Evolutionary conservation across 64 coral and sea anemone genomes (phyloP).

Genomic region (Actinia equina): DNA sequence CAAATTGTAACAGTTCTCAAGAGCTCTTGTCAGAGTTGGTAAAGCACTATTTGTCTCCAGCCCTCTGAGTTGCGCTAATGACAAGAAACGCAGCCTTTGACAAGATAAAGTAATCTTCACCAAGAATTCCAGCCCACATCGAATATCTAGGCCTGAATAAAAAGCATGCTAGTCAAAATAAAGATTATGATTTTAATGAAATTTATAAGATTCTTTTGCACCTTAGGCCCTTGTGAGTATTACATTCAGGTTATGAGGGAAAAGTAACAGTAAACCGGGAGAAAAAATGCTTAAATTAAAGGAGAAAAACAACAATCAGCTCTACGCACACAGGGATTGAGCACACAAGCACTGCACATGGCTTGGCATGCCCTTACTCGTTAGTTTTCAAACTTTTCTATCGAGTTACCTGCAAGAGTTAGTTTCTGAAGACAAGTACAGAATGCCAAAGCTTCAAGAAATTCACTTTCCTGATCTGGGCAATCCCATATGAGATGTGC

Average conservation of each 20-base stretch:
- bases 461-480: constrained; percentile 19
- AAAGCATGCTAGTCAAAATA: not conserved
- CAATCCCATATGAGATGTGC: constrained; percentile 25
- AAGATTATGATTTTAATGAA: not conserved
- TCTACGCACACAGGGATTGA: no score
- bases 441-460: constrained; percentile 5
- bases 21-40: constrained; percentile 17
- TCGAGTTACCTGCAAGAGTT: constrained; percentile 7
- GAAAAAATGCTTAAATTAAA: no score
- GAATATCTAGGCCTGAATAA: constrained; percentile 32
- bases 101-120: constrained; percentile 37
- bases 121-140: constrained; percentile 31
- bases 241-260: no score
- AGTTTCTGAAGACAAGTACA: constrained; percentile 11
- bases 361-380: not conserved
- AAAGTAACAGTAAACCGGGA: no score
- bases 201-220: not conserved
- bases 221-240: not conserved
- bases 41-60: not conserved
- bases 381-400: not conserved
- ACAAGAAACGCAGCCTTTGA: constrained; percentile 35
- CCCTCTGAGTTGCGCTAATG: constrained; percentile 40
- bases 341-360: no score
- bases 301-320: no score
- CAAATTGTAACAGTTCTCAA: constrained; percentile 26